phyloP scores from a whole-genome alignment of 2,888 invertebrate species.

The Rhagonycha fulva region DNA sequence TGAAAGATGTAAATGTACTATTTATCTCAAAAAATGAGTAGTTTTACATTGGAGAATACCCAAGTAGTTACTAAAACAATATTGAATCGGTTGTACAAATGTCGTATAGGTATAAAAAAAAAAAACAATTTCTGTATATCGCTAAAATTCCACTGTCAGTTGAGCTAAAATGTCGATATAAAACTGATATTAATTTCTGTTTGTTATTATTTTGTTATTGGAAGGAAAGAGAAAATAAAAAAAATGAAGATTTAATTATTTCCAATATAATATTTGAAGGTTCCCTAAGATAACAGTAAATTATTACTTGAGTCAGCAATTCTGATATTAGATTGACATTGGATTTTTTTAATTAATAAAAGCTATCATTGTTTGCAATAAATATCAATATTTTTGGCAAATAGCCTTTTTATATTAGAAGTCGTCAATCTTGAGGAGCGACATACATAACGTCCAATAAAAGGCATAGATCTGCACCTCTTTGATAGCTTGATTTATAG shows the following conservation, averaged over 20 bases:
- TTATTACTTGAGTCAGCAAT: background rate
- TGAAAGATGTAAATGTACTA: too few relatives aligned
- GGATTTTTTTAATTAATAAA: background rate
- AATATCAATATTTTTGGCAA: background rate
- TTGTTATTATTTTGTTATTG: background rate
- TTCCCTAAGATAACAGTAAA: background rate
- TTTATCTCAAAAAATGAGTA: background rate
- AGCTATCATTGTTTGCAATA: background rate
- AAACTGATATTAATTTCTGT: background rate
- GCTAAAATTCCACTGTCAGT: background rate
- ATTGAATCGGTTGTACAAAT: background rate
- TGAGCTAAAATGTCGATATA: background rate
- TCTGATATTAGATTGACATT: background rate
- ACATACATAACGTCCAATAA: conserved; percentile 20
- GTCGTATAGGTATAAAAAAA: background rate
- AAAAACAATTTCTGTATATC: background rate
- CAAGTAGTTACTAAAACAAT: background rate
- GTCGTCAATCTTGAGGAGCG: conserved; percentile 30
- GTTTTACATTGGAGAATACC: background rate
- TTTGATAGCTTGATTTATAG: conserved; percentile 32
- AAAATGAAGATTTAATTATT: background rate
- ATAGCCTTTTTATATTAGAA: conserved; percentile 19
- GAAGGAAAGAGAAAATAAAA: background rate
- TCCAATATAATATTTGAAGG: background rate
- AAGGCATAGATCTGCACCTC: conserved; percentile 21